phyloP scores from a whole-genome alignment of 2,888 invertebrate genomes.

The Ectemnius continuus region DNA sequence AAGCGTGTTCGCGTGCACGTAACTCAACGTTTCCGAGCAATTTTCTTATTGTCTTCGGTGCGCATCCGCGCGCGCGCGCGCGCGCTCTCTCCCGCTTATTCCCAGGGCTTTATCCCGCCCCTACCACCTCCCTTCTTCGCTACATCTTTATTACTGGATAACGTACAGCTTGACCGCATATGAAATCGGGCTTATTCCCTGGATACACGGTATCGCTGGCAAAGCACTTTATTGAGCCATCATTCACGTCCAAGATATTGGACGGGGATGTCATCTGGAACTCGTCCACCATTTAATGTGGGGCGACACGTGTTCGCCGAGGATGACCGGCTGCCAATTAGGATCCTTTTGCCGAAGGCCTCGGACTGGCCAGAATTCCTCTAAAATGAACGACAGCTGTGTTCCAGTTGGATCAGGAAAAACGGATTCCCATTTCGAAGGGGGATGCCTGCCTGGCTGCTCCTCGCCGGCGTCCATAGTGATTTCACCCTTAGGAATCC shows the following conservation, averaged over 20 bases:
- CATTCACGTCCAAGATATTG: too few species aligned
- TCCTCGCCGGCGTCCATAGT: conserved; percentile 40
- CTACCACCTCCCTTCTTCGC: too few species aligned
- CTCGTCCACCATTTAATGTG: conserved; percentile 18
- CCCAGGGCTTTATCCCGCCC: not conserved
- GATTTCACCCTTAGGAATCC: conserved; percentile 59
- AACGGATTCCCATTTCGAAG: conserved; percentile 59
- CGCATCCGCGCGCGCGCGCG: not conserved
- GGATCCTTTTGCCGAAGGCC: not conserved
- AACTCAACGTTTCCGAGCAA: conserved; percentile 2
- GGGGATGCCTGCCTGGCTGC: conserved; percentile 48
- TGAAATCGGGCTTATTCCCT: too few species aligned
- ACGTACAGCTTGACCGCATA: too few species aligned
- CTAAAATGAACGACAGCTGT: conserved; percentile 70
- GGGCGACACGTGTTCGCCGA: conserved; percentile 18
- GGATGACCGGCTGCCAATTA: not conserved
- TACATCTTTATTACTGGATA: too few species aligned
- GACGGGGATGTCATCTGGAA: conserved; percentile 13
- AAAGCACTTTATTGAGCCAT: too few species aligned
- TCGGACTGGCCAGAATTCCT: conserved; percentile 24
- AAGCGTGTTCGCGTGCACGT: not conserved
- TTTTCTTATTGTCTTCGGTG: not conserved
- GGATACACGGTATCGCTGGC: too few species aligned
- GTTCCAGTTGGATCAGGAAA: conserved; percentile 66
- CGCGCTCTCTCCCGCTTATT: not conserved